These are phyloP conservation scores for Sebastes wilsoni DNA, from an alignment of 2,797 vertebrate species.

Conservation along the genomic window DNA sequence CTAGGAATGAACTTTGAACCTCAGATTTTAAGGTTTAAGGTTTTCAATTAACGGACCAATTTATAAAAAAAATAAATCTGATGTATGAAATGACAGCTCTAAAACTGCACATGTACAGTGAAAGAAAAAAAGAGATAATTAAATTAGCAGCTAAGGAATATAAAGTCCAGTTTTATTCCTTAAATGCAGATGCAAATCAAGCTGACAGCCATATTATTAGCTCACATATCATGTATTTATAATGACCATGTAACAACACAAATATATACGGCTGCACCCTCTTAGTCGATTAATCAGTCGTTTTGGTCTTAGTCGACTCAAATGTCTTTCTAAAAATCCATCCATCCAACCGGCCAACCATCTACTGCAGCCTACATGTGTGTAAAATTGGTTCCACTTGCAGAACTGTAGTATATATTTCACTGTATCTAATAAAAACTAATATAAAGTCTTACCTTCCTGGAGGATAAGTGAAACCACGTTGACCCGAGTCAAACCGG, in stretches of 20 bases:
- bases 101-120: not conserved
- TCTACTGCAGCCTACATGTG: not conserved
- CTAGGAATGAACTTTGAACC: not conserved
- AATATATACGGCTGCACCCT: not conserved
- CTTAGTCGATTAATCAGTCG: too few species aligned
- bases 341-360: too few species aligned
- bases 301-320: too few species aligned
- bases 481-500: not conserved
- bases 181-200: not conserved
- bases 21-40: not conserved
- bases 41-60: not conserved
- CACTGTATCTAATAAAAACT: conserved; percentile 20
- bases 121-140: not conserved
- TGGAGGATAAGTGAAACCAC: conserved; percentile 37
- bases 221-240: not conserved
- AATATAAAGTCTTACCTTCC: conserved; percentile 1
- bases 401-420: not conserved
- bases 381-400: not conserved
- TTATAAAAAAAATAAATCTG: not conserved
- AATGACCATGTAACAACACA: not conserved
- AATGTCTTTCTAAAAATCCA: too few species aligned
- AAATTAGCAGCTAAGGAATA: not conserved
- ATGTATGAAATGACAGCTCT: not conserved
- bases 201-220: not conserved
- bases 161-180: not conserved